These are phyloP conservation scores for Drosophila lacertosa DNA, from an alignment of 1,140 invertebrate genomes.

Conservation along the genomic window DNA sequence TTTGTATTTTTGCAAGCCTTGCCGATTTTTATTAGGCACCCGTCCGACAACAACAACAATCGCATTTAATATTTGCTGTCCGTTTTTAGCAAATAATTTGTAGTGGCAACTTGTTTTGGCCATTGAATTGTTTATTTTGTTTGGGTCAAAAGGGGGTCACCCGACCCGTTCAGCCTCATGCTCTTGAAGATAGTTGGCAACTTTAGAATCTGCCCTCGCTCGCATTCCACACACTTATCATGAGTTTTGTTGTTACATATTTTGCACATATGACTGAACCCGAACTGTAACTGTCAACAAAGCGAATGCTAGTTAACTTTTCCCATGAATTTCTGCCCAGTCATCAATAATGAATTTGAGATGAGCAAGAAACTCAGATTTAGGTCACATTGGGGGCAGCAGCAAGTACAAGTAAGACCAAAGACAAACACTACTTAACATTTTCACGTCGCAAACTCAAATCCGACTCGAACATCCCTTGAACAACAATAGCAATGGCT, in stretches of 20 bases:
- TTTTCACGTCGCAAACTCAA: conserved; percentile 6
- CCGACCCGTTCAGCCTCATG: neutral
- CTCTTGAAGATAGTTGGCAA: neutral
- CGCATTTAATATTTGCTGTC: conserved; percentile 68
- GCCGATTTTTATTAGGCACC: conserved; percentile 67
- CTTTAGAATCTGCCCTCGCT: conserved; percentile 22
- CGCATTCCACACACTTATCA: conserved; percentile 39
- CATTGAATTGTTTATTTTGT: conserved; percentile 40
- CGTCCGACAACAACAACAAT: conserved; percentile 54
- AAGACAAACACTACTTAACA: conserved; percentile 29
- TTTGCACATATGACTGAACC: conserved; percentile 56
- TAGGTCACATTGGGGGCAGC: conserved; percentile 46
- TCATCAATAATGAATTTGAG: conserved; percentile 66
- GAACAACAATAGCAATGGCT: conserved; percentile 55
- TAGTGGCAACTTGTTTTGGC: conserved; percentile 55
- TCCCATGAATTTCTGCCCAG: conserved; percentile 53
- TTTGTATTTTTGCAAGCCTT: conserved; percentile 73
- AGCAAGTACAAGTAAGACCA: neutral
- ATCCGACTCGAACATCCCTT: conserved; percentile 13
- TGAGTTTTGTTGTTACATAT: conserved; percentile 53
- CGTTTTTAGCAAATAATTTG: conserved; percentile 57
- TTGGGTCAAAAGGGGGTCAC: conserved; percentile 5
- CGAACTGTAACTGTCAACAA: conserved; percentile 66
- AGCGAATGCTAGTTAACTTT: conserved; percentile 45
- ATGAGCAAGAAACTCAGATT: conserved; percentile 26